Evolutionary conservation across 1,140 invertebrate genomes (phyloP).

Genomic region (Nymphalis io): DNA sequence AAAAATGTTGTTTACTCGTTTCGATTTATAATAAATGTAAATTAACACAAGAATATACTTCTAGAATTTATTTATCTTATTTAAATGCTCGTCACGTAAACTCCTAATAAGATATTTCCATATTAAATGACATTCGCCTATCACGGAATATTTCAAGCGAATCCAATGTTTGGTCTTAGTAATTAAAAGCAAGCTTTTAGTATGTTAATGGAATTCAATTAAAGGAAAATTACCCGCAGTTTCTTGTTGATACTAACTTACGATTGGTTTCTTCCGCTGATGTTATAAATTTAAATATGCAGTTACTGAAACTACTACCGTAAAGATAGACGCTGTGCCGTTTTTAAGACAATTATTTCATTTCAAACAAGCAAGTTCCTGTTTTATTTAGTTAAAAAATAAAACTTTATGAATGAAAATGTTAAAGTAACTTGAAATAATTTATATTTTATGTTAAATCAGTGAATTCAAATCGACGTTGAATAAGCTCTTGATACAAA

Average conservation of each 20-base stretch:
- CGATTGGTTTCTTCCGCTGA: conserved; percentile 60
- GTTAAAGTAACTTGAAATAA: not conserved
- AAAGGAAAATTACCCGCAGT: conserved; percentile 65
- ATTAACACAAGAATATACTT: not conserved
- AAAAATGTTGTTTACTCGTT: not conserved
- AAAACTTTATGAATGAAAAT: not conserved
- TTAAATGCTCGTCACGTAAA: not conserved
- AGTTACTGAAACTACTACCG: conserved; percentile 28
- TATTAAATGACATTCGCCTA: conserved; percentile 59
- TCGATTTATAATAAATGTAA: not conserved
- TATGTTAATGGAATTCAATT: conserved; percentile 76
- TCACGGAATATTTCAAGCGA: conserved; percentile 58
- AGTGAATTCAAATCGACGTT: not conserved
- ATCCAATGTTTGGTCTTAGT: conserved; percentile 57
- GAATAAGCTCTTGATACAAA: not conserved
- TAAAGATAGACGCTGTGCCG: conserved; percentile 18
- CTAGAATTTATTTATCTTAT: conserved; percentile 1
- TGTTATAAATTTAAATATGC: conserved; percentile 44
- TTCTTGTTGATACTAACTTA: conserved; percentile 62
- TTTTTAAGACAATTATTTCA: conserved; percentile 22
- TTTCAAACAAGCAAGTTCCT: not conserved
- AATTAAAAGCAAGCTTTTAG: conserved; percentile 70
- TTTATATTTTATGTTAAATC: not conserved
- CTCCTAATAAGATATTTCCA: conserved; percentile 49
- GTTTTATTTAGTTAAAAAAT: not conserved